Evolutionary conservation across 2,888 invertebrate species (phyloP).

Genomic region (Ypsolopha sequella): DNA sequence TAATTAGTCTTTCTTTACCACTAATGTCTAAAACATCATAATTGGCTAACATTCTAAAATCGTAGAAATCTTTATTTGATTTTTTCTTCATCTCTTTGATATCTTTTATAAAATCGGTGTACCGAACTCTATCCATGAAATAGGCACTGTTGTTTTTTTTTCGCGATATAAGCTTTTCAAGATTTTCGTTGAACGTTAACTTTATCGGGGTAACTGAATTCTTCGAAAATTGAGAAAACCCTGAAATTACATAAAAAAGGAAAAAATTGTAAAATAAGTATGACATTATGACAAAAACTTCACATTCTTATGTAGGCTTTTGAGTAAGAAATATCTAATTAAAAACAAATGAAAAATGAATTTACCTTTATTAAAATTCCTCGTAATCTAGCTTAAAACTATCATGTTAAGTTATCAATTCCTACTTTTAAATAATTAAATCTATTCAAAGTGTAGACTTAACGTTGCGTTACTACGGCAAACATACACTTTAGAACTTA

Average conservation of each 20-base stretch:
- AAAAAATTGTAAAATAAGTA: neutral
- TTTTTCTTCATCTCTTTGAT: constrained; percentile 35
- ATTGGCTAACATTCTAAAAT: constrained; percentile 40
- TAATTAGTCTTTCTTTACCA: constrained; percentile 33
- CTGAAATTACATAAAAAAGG: constrained; percentile 17
- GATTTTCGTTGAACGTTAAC: constrained; percentile 34
- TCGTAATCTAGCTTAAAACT: too few species aligned
- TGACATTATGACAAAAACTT: too few species aligned
- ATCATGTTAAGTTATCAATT: too few species aligned
- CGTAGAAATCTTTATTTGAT: constrained; percentile 32
- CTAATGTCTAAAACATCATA: constrained; percentile 36
- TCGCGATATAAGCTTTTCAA: constrained; percentile 27
- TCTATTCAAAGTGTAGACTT: too few species aligned
- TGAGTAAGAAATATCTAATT: too few species aligned
- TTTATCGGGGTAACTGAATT: constrained; percentile 29
- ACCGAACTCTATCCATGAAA: constrained; percentile 27
- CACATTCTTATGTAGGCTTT: too few species aligned
- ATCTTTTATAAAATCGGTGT: constrained; percentile 40
- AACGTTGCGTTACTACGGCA: too few species aligned
- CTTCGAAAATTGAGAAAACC: constrained; percentile 16
- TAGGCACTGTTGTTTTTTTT: constrained; percentile 44
- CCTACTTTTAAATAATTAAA: too few species aligned
- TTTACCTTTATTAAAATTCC: too few species aligned
- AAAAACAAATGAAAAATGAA: too few species aligned
- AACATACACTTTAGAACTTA: too few species aligned